Evolutionary conservation across 1,140 invertebrate genomes (phyloP).

Genomic region (Spodoptera frugiperda): DNA sequence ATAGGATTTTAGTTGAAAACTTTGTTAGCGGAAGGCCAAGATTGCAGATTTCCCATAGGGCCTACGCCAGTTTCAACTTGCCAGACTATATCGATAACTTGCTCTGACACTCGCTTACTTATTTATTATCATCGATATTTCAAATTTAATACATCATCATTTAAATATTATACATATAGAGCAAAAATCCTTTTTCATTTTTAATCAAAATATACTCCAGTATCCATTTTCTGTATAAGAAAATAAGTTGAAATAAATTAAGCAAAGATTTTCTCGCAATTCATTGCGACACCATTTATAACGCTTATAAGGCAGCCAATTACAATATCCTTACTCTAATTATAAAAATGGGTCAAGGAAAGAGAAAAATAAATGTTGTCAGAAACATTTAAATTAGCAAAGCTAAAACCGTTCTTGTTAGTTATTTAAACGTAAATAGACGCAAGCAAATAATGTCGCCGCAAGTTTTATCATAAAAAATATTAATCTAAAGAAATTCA

Average conservation of each 20-base stretch:
- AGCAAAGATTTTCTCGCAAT: background rate
- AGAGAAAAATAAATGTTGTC: background rate
- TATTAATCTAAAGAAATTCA: conserved; percentile 49
- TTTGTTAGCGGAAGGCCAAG: conserved; percentile 83
- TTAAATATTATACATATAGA: background rate
- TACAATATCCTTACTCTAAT: background rate
- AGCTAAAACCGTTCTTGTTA: conserved; percentile 23
- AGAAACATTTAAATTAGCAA: conserved; percentile 9
- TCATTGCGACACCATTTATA: background rate
- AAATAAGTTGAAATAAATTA: background rate
- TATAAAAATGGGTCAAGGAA: background rate
- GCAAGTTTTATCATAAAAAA: conserved; percentile 42
- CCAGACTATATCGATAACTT: conserved; percentile 78
- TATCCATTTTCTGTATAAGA: background rate
- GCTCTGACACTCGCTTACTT: conserved; percentile 62
- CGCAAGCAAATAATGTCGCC: conserved; percentile 31
- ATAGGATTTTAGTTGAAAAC: conserved; percentile 84
- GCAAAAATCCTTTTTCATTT: no score
- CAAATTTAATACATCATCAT: conserved; percentile 3
- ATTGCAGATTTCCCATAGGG: conserved; percentile 82
- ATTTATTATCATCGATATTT: conserved; percentile 61
- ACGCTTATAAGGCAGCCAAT: background rate
- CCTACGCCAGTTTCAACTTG: conserved; percentile 79
- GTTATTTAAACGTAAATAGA: conserved; percentile 35
- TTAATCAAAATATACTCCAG: no score